phyloP scores from a whole-genome alignment of 2,113 vertebrate genomes.

The Carassius gibelio region DNA sequence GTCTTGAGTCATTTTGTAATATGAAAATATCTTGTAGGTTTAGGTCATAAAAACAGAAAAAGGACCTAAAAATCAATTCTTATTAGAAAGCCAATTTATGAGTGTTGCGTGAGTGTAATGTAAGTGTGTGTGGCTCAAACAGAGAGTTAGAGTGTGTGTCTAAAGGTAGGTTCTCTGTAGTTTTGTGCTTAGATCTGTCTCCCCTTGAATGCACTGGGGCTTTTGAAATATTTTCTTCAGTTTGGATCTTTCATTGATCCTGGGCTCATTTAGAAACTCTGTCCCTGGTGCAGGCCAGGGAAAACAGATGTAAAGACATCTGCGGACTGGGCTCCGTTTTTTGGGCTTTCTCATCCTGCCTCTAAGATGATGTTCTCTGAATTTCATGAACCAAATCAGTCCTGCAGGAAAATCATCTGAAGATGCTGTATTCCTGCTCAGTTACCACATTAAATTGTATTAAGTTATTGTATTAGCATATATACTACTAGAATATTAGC shows the following conservation, averaged over 20 bases:
- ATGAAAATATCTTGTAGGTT: constrained; percentile 3
- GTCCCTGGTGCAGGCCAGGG: constrained; percentile 49
- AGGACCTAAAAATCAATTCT: not conserved
- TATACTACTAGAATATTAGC: too few relatives aligned
- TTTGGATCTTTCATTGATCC: not conserved
- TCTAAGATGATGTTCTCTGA: not conserved
- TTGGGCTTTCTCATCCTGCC: constrained; percentile 65
- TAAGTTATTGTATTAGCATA: too few relatives aligned
- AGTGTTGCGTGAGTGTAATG: constrained; percentile 9
- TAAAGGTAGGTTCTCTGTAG: not conserved
- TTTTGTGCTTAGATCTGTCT: constrained; percentile 53
- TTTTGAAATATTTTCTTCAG: not conserved
- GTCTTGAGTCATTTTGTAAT: constrained; percentile 18
- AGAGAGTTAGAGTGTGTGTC: not conserved
- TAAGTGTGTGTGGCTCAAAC: constrained; percentile 18
- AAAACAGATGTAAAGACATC: constrained; percentile 57
- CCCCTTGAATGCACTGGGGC: constrained; percentile 52
- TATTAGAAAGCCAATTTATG: constrained; percentile 18
- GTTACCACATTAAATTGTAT: not conserved
- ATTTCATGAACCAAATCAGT: not conserved
- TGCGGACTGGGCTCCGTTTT: constrained; percentile 45
- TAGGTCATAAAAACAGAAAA: not conserved
- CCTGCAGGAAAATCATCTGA: not conserved
- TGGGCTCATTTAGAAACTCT: not conserved
- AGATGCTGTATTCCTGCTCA: not conserved